Base-by-base conservation (phyloP, 2,797 vertebrate species). In the Menidia menidia region DNA sequence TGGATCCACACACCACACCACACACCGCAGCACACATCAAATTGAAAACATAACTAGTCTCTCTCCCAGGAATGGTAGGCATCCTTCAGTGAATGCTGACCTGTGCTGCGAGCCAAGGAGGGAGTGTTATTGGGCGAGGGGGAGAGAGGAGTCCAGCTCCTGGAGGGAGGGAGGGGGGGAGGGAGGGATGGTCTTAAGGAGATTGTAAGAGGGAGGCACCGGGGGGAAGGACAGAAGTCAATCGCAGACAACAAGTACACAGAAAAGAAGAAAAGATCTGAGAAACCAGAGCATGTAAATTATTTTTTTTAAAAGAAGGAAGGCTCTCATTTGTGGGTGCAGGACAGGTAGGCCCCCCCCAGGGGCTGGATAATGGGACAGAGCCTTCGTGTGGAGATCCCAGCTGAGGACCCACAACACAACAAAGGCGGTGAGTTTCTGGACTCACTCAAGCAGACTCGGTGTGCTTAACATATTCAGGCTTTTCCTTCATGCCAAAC, bases 21-120 rank as follows among this genome's bases (percentile, higher is more conserved):
- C 77, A 84, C 60, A 71, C 78, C 25, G 0, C 56, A 45, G 58
- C 52, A 31, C 42, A 33, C 68, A 15, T 56, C 55, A 77, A 75
- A 87, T 81, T 84, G 69, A 78, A 88, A 89, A 80, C 85, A 94
- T 92, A 93, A 94, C 93, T 92, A 83, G 50, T 75, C 72, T 88
- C 88, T 83, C 89, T 93, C 92, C 79, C 85, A 94, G 96, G 96
- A 98, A 97, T 97, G 96, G 96, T 94, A 93, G 95, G 96, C 95
- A 96, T 98, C 95, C 94, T 88, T 93, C 88, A 84, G 88, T 91
- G 90, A 93, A 89, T 90, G 74, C 92, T 90, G 93, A 90, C 94
- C 89, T 87, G 87, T 83, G 92, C 89, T 71, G 80, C 80, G 91
- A 96, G 87, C 90, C 90, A 88, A 88, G 77, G 73, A 90, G 86